Percentiles rank a stretch among this genome's conserved stretches.
phyloP scores from a whole-genome alignment of 2,113 vertebrate species.

The Oryctolagus cuniculus region mOryCun1.1 NC_091444.1:23815501-23816000 shows the following conservation, averaged over 20 bases:
- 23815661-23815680: background rate
- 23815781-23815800: background rate
- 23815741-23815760: background rate
- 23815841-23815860: background rate
- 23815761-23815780: background rate
- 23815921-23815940: background rate
- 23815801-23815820: background rate
- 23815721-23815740: background rate
- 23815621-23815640: background rate
- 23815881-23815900: background rate
- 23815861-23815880: background rate
- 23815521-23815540: background rate
- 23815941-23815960: background rate
- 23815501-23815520: background rate
- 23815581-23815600: background rate
- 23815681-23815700: background rate
- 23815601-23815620: background rate
- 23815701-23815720: background rate
- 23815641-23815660: background rate
- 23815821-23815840: background rate
- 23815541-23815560: background rate
- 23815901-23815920: background rate
- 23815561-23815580: background rate
- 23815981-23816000: background rate
- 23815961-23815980: background rate